Percentiles rank a stretch among this genome's conserved stretches.
phyloP scores from a whole-genome alignment of 2,888 invertebrate genomes.

The Conops quadrifasciatus region DNA sequence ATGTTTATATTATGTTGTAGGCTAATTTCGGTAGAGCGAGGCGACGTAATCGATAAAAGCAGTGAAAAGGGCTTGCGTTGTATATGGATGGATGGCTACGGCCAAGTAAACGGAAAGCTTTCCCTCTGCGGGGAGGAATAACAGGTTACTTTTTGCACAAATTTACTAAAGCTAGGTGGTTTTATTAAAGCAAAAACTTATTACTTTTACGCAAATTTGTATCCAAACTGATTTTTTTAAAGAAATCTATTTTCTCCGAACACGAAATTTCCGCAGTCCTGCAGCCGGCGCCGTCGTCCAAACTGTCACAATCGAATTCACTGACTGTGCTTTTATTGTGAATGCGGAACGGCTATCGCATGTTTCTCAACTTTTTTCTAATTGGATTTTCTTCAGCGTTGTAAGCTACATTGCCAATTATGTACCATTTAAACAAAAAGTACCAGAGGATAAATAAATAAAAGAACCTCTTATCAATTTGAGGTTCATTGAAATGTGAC shows the following conservation, averaged over 20 bases:
- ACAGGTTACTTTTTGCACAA: neutral
- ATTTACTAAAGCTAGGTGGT: neutral
- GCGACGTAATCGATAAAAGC: slow-evolving; percentile 33
- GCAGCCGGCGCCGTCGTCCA: slow-evolving; percentile 28
- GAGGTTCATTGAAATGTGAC: too few species aligned
- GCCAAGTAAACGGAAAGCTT: neutral
- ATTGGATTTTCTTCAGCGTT: too few species aligned
- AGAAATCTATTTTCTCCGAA: neutral
- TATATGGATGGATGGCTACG: neutral
- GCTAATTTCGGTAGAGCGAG: neutral
- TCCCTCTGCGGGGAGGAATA: too few species aligned
- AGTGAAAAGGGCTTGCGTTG: too few species aligned
- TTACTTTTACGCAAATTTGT: slow-evolving; percentile 11
- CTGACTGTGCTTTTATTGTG: too few species aligned
- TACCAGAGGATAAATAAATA: too few species aligned
- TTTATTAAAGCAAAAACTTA: neutral
- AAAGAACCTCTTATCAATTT: too few species aligned
- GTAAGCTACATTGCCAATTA: too few species aligned
- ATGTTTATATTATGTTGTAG: neutral
- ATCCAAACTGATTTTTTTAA: slow-evolving; percentile 19
- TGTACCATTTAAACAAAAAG: too few species aligned
- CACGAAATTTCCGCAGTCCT: neutral
- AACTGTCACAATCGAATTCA: slow-evolving; percentile 17
- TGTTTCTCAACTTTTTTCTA: too few species aligned
- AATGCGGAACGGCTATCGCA: too few species aligned